Evolutionary conservation across 2,888 invertebrate species (phyloP).

Genomic region (Xanthia togata): DNA sequence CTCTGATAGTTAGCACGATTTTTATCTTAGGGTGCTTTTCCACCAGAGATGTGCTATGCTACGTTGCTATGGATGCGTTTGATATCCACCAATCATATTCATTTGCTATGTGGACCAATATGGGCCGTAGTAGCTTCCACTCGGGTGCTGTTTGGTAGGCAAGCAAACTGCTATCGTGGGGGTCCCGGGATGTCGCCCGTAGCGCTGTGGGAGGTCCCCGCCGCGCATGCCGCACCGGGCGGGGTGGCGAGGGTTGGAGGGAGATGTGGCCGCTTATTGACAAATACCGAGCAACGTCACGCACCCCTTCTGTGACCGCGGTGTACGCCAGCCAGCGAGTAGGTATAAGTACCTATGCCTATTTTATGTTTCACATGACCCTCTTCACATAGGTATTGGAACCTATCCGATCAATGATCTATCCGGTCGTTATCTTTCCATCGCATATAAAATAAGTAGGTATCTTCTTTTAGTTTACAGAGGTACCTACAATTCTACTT

Average conservation of each 20-base stretch:
- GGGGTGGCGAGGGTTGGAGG: conserved; percentile 42
- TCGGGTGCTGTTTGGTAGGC: neutral
- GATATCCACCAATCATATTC: too few relatives aligned
- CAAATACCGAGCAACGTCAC: conserved; percentile 65
- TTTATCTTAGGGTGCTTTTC: too few relatives aligned
- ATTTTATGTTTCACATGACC: neutral
- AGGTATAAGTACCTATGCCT: neutral
- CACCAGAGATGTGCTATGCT: too few relatives aligned
- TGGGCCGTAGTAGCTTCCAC: too few relatives aligned
- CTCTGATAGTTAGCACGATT: too few relatives aligned
- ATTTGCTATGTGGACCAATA: too few relatives aligned
- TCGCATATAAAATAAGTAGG: neutral
- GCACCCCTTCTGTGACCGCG: conserved; percentile 16
- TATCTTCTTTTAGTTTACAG: neutral
- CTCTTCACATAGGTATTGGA: neutral
- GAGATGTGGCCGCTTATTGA: conserved; percentile 65
- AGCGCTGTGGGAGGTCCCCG: conserved; percentile 12
- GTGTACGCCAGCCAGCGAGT: neutral
- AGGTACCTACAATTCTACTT: neutral
- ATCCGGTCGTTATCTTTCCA: neutral
- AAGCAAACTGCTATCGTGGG: neutral
- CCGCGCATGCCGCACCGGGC: conserved; percentile 16
- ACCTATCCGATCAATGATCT: neutral
- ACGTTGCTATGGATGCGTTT: too few relatives aligned
- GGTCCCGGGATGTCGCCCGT: conserved; percentile 9